Evolutionary conservation across 2,797 vertebrate species (phyloP).

Genomic region (Chelidonichthys spinosus): DNA sequence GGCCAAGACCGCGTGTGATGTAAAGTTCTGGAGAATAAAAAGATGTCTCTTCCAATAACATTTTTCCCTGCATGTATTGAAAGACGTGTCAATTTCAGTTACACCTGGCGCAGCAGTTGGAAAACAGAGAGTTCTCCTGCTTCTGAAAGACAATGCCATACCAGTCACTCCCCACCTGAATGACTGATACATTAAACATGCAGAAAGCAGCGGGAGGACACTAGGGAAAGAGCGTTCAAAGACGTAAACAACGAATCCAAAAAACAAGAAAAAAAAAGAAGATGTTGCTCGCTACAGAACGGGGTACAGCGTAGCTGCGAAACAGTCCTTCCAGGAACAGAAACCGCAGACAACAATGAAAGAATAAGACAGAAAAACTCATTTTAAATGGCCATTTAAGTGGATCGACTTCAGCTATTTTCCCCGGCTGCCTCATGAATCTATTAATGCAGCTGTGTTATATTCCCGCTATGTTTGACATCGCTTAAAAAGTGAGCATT

Average conservation of each 20-base stretch:
- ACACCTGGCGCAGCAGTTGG: slow-evolving; percentile 72
- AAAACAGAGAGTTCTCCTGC: slow-evolving; percentile 72
- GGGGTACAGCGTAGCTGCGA: slow-evolving; percentile 52
- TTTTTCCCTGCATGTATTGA: slow-evolving; percentile 76
- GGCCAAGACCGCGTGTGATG: slow-evolving; percentile 83
- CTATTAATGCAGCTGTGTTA: slow-evolving; percentile 48
- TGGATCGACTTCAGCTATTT: slow-evolving; percentile 25
- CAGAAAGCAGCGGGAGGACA: slow-evolving; percentile 79
- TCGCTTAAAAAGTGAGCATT: slow-evolving; percentile 34
- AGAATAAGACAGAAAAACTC: slow-evolving; percentile 4
- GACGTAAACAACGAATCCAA: slow-evolving; percentile 68
- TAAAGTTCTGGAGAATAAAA: slow-evolving; percentile 84
- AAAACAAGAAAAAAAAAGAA: slow-evolving; percentile 63
- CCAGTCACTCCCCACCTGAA: slow-evolving; percentile 83
- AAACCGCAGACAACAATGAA: slow-evolving; percentile 1
- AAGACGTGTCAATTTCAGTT: slow-evolving; percentile 85
- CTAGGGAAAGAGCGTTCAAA: slow-evolving; percentile 74
- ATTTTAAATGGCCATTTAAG: slow-evolving; percentile 19
- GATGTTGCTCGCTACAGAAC: slow-evolving; percentile 41
- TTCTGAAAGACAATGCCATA: slow-evolving; percentile 79
- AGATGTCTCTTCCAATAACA: slow-evolving; percentile 84
- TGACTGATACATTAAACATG: slow-evolving; percentile 86
- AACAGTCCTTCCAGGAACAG: slow-evolving; percentile 56
- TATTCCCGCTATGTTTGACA: slow-evolving; percentile 40
- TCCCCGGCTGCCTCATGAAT: slow-evolving; percentile 23